phyloP scores from a whole-genome alignment of 1,140 invertebrate species.

The Lamellibrachia luymesi region DNA sequence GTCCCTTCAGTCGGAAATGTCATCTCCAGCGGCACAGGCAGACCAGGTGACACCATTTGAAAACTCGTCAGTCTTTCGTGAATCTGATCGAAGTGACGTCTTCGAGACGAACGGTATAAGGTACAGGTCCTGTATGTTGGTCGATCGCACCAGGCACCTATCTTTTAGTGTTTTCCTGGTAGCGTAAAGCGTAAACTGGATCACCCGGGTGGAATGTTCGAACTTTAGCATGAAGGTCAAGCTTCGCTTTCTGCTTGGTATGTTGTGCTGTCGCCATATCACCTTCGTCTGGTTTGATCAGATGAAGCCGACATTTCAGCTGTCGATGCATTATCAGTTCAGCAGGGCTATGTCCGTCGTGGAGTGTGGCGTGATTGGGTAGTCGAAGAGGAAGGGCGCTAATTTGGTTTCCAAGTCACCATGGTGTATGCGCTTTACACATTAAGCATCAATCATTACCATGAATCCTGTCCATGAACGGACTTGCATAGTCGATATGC shows the following conservation, averaged over 20 bases:
- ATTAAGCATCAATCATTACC: too few species aligned
- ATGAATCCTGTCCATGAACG: too few species aligned
- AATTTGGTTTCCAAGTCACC: not conserved
- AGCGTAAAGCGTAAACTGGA: not conserved
- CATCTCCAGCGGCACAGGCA: not conserved
- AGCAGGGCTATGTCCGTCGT: not conserved
- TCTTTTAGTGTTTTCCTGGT: not conserved
- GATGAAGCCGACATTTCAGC: not conserved
- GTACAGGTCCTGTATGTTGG: not conserved
- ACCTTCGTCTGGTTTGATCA: not conserved
- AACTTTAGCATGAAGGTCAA: not conserved
- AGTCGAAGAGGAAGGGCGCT: not conserved
- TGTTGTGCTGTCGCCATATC: not conserved
- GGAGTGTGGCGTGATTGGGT: conserved; percentile 7
- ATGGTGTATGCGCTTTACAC: not conserved
- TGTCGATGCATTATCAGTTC: conserved; percentile 14
- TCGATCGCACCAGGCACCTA: not conserved
- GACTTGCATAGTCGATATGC: too few species aligned
- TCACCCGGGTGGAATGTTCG: not conserved
- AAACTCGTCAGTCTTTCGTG: conserved; percentile 10
- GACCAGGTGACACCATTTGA: not conserved
- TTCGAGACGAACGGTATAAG: conserved; percentile 4
- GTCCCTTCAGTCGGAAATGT: not conserved
- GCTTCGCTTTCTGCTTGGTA: not conserved
- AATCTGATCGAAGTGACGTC: conserved; percentile 7